Base-by-base conservation (phyloP, 1,140 invertebrate species). In the Drosophila micromelanica region DNA sequence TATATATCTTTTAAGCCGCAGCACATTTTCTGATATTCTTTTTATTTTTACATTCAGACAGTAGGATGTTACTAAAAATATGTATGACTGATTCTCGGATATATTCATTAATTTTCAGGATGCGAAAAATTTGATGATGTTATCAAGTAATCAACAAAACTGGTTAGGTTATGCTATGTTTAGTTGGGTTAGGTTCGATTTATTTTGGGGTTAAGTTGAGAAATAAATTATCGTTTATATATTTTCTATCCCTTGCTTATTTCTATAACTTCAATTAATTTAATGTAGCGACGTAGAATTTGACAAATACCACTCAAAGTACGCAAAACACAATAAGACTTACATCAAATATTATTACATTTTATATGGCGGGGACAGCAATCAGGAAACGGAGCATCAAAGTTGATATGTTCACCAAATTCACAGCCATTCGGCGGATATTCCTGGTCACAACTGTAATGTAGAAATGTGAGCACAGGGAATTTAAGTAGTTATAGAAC, bases 321-420 rank as follows among this genome's bases (percentile, higher is more conserved):
- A 20, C 8, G 3, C 30, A 5, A 37, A 12, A 45, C n/a, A 9
- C 6, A 37, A 11, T 5, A 11, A 12, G 8, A 0, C 20, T 52
- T 12, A 38, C 11, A 15, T 56, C 43, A 54, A n/a, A n/a, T 13
- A 8, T 20, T 6, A 46, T 84, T 82, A 60, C 80, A 84, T 3
- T 43, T 17, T 7, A 75, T 2, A 20, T 6, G 20, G 11, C 65
- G 55, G 7, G 63, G 11, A 17, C 80, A 84, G 45, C 80, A 84
- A 0, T 71, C 7, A 6, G 80, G 80, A 62, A 54, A 85, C 0
- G 40, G 0, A 6, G 49, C 43, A 5, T 57, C 5, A 0, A 43
- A 7, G 35, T 76, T 17, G 2, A n/a, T 35, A n/a, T 60, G 43
- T 4, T 76, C 68, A 0, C 32, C 51, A 8, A 15, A 57, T 3